Evolutionary conservation across 2,888 invertebrate genomes (phyloP).

Genomic region (Spodoptera picta): DNA sequence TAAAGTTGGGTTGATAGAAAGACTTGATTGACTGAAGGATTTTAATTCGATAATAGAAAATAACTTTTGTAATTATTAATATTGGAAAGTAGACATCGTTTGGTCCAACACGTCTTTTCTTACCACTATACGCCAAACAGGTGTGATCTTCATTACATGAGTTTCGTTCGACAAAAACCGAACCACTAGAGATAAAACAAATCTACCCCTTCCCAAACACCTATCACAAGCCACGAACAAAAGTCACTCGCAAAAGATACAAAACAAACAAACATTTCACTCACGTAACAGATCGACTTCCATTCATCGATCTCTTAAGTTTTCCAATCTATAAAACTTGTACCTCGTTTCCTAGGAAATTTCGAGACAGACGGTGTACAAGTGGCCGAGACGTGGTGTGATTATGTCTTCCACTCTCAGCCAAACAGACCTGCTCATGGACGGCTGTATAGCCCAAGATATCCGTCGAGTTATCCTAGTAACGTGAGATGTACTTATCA

Average conservation of each 20-base stretch:
- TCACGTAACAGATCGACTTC: conserved; percentile 51
- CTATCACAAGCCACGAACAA: no score
- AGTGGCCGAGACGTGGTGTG: conserved; percentile 93
- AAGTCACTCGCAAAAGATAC: conserved; percentile 4
- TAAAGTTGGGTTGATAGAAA: no score
- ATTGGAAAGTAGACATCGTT: no score
- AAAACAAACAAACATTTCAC: conserved; percentile 46
- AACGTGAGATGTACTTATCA: conserved; percentile 96
- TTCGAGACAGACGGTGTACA: conserved; percentile 94
- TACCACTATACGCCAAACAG: no score
- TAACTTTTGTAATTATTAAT: no score
- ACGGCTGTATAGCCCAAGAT: conserved; percentile 96
- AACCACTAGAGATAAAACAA: no score
- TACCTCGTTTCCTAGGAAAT: conserved; percentile 88
- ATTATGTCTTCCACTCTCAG: conserved; percentile 94
- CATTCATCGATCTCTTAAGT: conserved; percentile 48
- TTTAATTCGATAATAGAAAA: no score
- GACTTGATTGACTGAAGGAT: no score
- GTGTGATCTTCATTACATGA: no score
- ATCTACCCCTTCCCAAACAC: no score
- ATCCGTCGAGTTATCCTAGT: conserved; percentile 98
- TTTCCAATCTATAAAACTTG: conserved; percentile 55
- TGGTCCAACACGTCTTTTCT: no score
- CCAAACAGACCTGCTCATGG: conserved; percentile 91
- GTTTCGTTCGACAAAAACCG: no score